phyloP scores from a whole-genome alignment of 2,113 vertebrate genomes.

The Spilogale gracilis region DNA sequence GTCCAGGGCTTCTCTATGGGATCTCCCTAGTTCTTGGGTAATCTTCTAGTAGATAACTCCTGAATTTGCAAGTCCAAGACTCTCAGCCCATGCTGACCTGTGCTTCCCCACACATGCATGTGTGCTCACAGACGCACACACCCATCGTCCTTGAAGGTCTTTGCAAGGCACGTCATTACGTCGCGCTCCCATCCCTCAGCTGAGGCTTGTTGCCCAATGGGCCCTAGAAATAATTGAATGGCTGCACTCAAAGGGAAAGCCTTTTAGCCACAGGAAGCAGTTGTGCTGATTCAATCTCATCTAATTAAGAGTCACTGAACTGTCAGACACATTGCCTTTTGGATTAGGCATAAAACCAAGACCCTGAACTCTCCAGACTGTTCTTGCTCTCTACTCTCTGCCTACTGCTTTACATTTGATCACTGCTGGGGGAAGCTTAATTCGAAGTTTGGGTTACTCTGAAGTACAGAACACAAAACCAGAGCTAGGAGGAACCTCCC shows the following conservation, averaged over 20 bases:
- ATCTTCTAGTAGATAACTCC: background rate
- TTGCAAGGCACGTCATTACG: background rate
- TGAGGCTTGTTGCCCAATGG: slow-evolving; percentile 21
- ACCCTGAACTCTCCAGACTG: slow-evolving; percentile 11
- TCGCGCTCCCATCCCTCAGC: background rate
- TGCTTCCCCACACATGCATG: background rate
- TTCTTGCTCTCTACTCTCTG: background rate
- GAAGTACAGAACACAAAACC: background rate
- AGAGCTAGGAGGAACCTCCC: background rate
- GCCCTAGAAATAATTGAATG: slow-evolving; percentile 51
- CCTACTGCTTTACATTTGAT: background rate
- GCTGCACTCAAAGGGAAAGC: slow-evolving; percentile 5
- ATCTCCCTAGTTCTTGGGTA: background rate
- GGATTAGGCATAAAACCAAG: slow-evolving; percentile 51
- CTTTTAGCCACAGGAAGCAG: slow-evolving; percentile 54
- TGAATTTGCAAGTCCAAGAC: background rate
- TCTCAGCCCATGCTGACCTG: background rate
- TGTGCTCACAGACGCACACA: background rate
- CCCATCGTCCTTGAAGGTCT: background rate
- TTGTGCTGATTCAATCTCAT: slow-evolving; percentile 69
- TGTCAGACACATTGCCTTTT: slow-evolving; percentile 66
- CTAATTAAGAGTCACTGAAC: slow-evolving; percentile 78
- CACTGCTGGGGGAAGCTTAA: background rate
- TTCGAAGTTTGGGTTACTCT: background rate
- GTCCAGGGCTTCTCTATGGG: background rate